Evolutionary conservation across 2,113 vertebrate species (phyloP), one percentile per base, ranked within the genome.

Genomic region (Pseudopodoces humilis): DNA sequence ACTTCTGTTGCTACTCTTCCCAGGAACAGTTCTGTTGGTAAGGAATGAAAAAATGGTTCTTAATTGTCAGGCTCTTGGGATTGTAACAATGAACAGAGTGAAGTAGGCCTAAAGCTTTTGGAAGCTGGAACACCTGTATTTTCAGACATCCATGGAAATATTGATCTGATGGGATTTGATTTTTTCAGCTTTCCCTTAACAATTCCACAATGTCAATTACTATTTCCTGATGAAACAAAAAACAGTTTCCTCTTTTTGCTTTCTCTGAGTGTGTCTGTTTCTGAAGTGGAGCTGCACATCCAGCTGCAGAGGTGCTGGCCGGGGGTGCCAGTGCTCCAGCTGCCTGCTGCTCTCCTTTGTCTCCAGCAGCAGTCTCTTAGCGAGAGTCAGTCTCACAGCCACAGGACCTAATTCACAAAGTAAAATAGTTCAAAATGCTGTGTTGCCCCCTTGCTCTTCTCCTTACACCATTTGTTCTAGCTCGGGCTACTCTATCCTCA

Each of bases 131-230:
- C 13, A 52, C 3, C 53, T 89, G 76, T 23, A 30, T 50, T 60
- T 59, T 44, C 17, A 41, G 35, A 31, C 50, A 64, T 44, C n/a
- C 3, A 8, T 15, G 58, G 46, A 77, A 95, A 62, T 69, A 65
- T 0, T 60, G 69, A 30, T 43, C 41, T 58, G 43, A 27, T 44
- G 19, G 3, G 27, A 24, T 58, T 50, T 64, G 35, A 13, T 24
- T 67, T 85, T 75, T 63, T 41, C 14, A 39, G 19, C 44, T 50
- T 87, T 64, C 39, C 23, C 27, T 56, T 79, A 76, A 55, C 2
- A 53, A 30, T 79, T 91, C 35, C 30, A 39, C 0, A 0, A 16
- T 82, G 67, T 28, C 35, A 28, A 1, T 70, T 59, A 31, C 19
- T 76, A 68, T 74, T 9, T 59, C 16, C 24, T 35, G n/a, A 46